These are phyloP conservation scores for Cyphomyrus discorhynchus DNA, from an alignment of 2,113 vertebrate genomes.

Conservation along the genomic window DNA sequence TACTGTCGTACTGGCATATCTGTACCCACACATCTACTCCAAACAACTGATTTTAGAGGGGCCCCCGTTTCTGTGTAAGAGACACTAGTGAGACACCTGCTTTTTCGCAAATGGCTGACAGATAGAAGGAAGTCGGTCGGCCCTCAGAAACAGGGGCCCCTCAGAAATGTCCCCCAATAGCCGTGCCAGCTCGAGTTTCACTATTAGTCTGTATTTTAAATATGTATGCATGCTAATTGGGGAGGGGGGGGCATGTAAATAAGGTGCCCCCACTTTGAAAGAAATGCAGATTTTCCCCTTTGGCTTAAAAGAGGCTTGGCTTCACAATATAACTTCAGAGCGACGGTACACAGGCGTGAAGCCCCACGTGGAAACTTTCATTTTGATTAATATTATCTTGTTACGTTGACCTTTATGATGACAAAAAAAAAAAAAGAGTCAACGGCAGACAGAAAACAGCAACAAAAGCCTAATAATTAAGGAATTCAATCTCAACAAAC, in stretches of 20 bases:
- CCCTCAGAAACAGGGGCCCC: background rate
- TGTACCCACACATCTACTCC: background rate
- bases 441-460: background rate
- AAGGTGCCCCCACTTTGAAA: background rate
- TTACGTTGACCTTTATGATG: background rate
- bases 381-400: background rate
- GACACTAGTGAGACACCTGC: background rate
- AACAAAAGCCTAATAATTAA: slow-evolving; percentile 12
- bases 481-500: slow-evolving; percentile 13
- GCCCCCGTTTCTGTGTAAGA: background rate
- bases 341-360: background rate
- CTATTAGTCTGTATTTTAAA: background rate
- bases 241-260: background rate
- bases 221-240: background rate
- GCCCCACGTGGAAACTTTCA: background rate
- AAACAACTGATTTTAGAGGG: background rate
- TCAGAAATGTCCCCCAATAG: background rate
- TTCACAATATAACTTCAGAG: background rate
- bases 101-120: background rate
- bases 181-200: background rate
- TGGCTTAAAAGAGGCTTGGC: background rate
- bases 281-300: slow-evolving; percentile 8
- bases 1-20: background rate
- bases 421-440: background rate
- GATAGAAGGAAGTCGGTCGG: background rate